Base-by-base conservation (phyloP, 2,888 invertebrate genomes). In the Portevinia maculata region DNA sequence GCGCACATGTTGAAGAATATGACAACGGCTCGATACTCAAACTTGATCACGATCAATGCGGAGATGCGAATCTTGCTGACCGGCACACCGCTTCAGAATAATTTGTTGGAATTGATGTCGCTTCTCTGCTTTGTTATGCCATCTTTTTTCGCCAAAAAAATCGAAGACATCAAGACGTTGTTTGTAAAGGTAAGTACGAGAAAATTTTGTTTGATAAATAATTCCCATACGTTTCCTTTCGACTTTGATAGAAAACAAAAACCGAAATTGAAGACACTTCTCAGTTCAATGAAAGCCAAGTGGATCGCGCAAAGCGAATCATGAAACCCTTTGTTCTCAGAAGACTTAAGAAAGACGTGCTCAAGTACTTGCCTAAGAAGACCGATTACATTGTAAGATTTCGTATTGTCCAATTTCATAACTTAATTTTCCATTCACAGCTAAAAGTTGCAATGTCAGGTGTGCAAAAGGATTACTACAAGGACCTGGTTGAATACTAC, bases 1-100 rank as follows among this genome's bases (percentile, higher is more conserved):
- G 98, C 98, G 0, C 99, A 99, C 89, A 98, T 99, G 98, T 92
- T 99, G 34, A 99, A 99, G 90, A 99, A 99, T 89, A 99, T 99
- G 98, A 94, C 96, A 65, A 97, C 98, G 0, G 94, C 95, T 87
- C 92, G 99, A 86, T 99, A 97, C 88, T 95, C 96, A 86, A 95
- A 96, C 89, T 92, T 99, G 65, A 95, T 97, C 87, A 94, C 95
- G 87, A 96, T 98, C 64, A 96, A 94, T 95, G 96, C 98, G 0
- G 93, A 95, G 87, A 94, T 96, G 89, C 93, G 98, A 32, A 93
- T 99, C 34, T 92, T 99, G 9, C 91, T 99, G 19, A 99, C 99
- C 0, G 99, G 99, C 1, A 99, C 99, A 0, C 99, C 99, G 0
- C 92, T 99, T 3, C 99, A 99, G 91, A 99, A 99, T 91, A 99